These are phyloP conservation scores for Geotrupes spiniger DNA, from an alignment of 2,888 invertebrate genomes.

Conservation along the genomic window DNA sequence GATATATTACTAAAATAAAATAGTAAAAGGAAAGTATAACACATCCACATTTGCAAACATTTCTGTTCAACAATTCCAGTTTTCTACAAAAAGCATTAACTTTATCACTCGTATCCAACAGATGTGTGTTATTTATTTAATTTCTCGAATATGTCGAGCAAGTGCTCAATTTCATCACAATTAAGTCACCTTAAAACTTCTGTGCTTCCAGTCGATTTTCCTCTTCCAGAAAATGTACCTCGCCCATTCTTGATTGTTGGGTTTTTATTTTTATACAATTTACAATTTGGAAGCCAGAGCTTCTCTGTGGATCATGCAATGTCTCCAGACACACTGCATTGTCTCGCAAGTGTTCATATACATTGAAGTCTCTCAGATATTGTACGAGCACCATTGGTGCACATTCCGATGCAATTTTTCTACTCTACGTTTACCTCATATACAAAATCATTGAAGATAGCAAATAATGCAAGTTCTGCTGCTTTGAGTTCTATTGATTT, in stretches of 20 bases:
- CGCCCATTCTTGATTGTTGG: background rate
- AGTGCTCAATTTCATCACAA: background rate
- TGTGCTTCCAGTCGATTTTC: background rate
- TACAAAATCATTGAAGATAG: background rate
- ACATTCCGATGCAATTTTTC: background rate
- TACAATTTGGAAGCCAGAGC: too few species aligned
- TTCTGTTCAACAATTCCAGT: background rate
- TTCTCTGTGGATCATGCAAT: too few species aligned
- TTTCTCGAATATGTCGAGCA: background rate
- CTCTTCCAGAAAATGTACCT: background rate
- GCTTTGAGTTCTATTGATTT: too few species aligned
- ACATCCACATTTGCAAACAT: too few species aligned
- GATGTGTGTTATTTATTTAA: background rate
- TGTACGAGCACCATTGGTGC: background rate
- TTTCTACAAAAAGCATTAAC: too few species aligned
- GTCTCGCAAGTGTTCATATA: background rate
- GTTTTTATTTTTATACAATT: background rate
- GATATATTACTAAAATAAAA: too few species aligned
- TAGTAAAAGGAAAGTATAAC: too few species aligned
- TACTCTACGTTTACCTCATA: background rate
- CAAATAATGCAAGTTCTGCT: too few species aligned
- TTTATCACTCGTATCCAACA: too few species aligned
- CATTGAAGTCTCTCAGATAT: background rate
- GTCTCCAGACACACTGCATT: too few species aligned
- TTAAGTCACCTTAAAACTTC: background rate